A percentile compares a stretch with the other conserved stretches of the same genome.
Evolutionary conservation across 2,113 vertebrate genomes (phyloP).

Genomic region (Malaclemys terrapin): DNA sequence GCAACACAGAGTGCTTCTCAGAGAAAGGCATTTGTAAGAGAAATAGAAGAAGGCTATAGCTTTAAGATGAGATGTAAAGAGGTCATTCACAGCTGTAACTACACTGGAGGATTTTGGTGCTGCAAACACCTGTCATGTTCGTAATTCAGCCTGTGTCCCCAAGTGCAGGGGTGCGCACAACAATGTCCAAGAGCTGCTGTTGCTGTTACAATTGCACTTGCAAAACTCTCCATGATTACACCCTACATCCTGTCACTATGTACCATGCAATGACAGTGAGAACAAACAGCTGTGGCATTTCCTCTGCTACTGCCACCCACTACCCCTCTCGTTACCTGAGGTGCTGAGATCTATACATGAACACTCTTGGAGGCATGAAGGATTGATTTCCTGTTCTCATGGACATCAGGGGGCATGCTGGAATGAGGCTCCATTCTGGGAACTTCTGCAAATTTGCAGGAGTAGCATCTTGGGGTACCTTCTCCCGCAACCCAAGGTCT

Average conservation of each 20-base stretch:
- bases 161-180: neutral
- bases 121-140: neutral
- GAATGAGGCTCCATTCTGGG: neutral
- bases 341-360: neutral
- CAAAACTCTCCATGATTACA: neutral
- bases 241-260: neutral
- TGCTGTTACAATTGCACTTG: neutral
- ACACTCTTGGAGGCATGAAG: neutral
- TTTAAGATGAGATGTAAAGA: neutral
- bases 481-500: neutral
- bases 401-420: neutral
- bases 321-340: neutral
- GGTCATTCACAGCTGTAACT: neutral
- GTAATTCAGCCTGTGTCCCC: neutral
- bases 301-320: neutral
- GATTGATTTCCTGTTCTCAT: neutral
- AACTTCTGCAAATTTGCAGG: neutral
- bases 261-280: neutral
- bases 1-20: neutral
- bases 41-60: fast-evolving
- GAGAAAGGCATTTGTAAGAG: neutral
- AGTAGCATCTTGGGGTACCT: neutral
- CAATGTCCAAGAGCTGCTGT: neutral
- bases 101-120: neutral
- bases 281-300: neutral